Conservation (phyloP, 1,140 invertebrate genomes). For the Drosophila sechellia region DNA sequence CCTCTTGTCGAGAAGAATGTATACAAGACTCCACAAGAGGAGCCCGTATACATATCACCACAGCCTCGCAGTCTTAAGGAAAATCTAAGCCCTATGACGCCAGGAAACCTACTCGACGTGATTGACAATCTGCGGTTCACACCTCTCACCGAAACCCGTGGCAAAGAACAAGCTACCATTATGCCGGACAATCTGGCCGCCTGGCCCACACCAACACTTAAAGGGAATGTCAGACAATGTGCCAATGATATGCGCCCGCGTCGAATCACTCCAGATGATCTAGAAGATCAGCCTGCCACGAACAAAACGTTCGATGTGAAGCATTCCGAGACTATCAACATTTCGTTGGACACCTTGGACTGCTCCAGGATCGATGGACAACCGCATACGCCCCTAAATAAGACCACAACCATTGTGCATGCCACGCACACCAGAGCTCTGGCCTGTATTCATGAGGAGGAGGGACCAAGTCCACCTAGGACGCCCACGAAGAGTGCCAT, state of each 20-base stretch:
- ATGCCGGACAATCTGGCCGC: constrained; percentile 68
- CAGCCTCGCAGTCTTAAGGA: constrained; percentile 58
- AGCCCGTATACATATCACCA: constrained; percentile 41
- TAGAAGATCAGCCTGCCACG: constrained; percentile 42
- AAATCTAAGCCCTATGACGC: constrained; percentile 71
- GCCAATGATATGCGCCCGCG: constrained; percentile 54
- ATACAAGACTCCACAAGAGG: constrained; percentile 14
- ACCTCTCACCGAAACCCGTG: constrained; percentile 40
- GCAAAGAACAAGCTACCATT: background rate
- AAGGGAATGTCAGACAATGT: background rate
- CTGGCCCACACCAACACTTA: constrained; percentile 70
- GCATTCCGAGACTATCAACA: constrained; percentile 46
- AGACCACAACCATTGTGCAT: constrained; percentile 67
- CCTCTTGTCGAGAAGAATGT: constrained; percentile 59
- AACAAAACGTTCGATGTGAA: constrained; percentile 78
- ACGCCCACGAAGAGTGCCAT: constrained; percentile 5
- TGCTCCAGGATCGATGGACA: constrained; percentile 22
- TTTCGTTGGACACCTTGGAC: constrained; percentile 55
- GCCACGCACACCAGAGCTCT: constrained; percentile 53
- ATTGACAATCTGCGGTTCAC: constrained; percentile 82
- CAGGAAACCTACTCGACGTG: constrained; percentile 61
- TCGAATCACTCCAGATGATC: constrained; percentile 35
- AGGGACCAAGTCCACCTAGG: constrained; percentile 36
- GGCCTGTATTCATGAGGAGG: constrained; percentile 74
- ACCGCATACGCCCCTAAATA: constrained; percentile 58